A percentile compares a stretch with the other conserved stretches of the same genome.
Conservation (phyloP, 1,140 invertebrate species). For the Cyclargus thomasi region DNA sequence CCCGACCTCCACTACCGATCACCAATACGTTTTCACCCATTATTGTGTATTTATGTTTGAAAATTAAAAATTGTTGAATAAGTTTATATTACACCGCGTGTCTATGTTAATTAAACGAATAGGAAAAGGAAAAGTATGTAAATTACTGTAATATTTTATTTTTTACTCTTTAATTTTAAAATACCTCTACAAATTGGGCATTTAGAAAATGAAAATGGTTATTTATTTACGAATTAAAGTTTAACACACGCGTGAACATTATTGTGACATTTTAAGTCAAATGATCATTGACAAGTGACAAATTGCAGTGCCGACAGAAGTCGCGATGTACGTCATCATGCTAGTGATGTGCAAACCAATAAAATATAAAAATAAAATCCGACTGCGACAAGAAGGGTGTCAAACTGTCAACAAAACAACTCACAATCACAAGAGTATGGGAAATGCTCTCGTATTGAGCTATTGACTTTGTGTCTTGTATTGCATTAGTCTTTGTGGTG, state of each 20-base stretch:
- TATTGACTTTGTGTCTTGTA: no score
- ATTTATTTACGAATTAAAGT: neutral
- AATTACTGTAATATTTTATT: neutral
- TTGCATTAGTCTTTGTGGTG: no score
- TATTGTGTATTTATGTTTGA: conserved; percentile 18
- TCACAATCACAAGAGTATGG: no score
- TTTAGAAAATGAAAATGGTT: neutral
- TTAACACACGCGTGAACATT: conserved; percentile 1
- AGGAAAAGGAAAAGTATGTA: neutral
- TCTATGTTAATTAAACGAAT: neutral
- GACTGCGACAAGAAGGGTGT: no score
- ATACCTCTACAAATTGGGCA: neutral
- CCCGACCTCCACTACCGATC: conserved; percentile 94
- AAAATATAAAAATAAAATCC: no score
- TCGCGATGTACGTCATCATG: neutral
- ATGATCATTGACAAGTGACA: neutral
- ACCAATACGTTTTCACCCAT: conserved; percentile 82
- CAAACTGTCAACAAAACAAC: no score
- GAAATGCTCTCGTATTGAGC: no score
- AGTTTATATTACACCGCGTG: conserved; percentile 2
- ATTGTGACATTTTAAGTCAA: conserved; percentile 4
- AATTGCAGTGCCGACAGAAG: neutral
- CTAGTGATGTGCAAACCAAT: neutral
- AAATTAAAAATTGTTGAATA: conserved; percentile 19
- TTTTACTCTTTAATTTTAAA: neutral